Conservation (phyloP, 1,140 invertebrate species). For the Achroia grisella region DNA sequence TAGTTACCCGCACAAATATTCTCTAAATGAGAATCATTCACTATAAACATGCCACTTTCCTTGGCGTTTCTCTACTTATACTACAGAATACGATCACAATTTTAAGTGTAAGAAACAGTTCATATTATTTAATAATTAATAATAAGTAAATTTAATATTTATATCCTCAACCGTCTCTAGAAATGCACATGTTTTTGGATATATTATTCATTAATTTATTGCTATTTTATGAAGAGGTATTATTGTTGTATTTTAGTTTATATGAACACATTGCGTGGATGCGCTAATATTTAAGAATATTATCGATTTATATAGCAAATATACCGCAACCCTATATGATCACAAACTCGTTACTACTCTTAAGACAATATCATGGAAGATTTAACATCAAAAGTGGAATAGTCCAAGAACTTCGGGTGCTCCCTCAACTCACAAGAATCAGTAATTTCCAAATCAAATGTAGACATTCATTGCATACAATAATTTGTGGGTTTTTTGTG, state of each 20-base stretch:
- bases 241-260: neutral
- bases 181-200: slow-evolving; percentile 10
- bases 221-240: slow-evolving; percentile 7
- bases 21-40: slow-evolving; percentile 6
- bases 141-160: slow-evolving; percentile 3
- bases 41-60: slow-evolving; percentile 20
- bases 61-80: slow-evolving; percentile 4
- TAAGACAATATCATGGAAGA: too few species aligned
- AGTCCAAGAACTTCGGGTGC: too few species aligned
- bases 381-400: too few species aligned
- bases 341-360: too few species aligned
- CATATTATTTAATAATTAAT: slow-evolving; percentile 2
- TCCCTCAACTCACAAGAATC: too few species aligned
- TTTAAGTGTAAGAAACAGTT: slow-evolving; percentile 39
- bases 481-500: too few species aligned
- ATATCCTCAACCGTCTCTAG: slow-evolving; percentile 5
- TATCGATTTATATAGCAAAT: neutral
- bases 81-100: slow-evolving; percentile 42
- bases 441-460: too few species aligned
- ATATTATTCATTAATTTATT: slow-evolving; percentile 7
- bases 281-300: slow-evolving; percentile 1
- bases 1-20: slow-evolving; percentile 19
- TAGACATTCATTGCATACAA: too few species aligned
- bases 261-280: slow-evolving; percentile 8
- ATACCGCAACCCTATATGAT: too few species aligned